Evolutionary conservation across 2,113 vertebrate genomes (phyloP), one percentile per base, ranked within the genome.

Genomic region (Sciurus niger): DNA sequence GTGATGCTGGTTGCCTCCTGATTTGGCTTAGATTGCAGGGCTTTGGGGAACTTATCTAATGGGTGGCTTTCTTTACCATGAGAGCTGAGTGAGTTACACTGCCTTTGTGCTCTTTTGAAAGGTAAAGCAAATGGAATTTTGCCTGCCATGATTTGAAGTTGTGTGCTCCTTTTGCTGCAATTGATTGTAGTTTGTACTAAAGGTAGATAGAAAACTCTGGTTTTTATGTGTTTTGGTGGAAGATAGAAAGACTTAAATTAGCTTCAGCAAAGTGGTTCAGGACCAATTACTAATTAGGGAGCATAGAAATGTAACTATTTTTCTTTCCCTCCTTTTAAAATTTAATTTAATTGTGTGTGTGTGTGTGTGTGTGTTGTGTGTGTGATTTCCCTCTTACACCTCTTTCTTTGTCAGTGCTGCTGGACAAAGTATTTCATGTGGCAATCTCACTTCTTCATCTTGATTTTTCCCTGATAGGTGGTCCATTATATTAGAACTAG

Each of bases 21-120:
- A 58, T 88, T 89, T 94, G 95, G 34, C 73, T 95, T 90, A 90
- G 88, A 84, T 83, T 10, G 51, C 67, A n/a, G 94, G 60, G 88
- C 77, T 95, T 96, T 89, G 74, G 73, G 86, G 84, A 97, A 55
- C 53, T 87, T 72, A 11, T 84, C 87, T 95, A 93, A 92, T 65
- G 68, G 48, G 55, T 73, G 34, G 65, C 58, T 97, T 90, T 92
- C 73, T 77, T 88, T 90, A 76, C 86, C 65, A n/a, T 77, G 67
- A 84, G 72, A 73, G 14, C 76, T 82, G 80, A 96, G 40, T 89
- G 74, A 88, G 90, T 96, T 92, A 58, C 67, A 18, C 1, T 53
- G 74, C 77, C 85, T 96, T 97, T 95, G 80, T 96, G 72, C 51
- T 95, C 67, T 65, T 96, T 84, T 89, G 93, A 96, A 96, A 95